These are phyloP conservation scores for Laticauda laticaudata DNA, from an alignment of 2,113 vertebrate species.

Conservation along the genomic window DNA sequence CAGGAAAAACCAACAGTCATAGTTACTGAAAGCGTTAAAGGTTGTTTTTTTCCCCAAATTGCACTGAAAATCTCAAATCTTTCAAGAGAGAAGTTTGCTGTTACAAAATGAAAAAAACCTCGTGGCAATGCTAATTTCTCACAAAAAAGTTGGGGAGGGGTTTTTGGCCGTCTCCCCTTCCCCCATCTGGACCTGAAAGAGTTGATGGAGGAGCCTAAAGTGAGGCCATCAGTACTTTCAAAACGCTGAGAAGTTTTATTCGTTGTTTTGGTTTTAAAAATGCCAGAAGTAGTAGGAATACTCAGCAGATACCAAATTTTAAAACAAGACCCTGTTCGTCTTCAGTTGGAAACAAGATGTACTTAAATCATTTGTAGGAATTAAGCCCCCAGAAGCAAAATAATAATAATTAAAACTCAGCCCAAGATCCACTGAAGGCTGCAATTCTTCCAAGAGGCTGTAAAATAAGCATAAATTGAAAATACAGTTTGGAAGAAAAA, in stretches of 20 bases:
- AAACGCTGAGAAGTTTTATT: background rate
- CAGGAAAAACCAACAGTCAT: background rate
- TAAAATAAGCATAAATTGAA: background rate
- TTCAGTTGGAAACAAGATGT: background rate
- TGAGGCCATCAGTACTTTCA: background rate
- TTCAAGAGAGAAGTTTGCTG: background rate
- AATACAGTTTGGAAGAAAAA: background rate
- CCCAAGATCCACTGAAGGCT: too few relatives aligned
- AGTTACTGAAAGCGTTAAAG: background rate
- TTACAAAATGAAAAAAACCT: background rate
- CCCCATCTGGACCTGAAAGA: background rate
- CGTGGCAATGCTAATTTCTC: background rate
- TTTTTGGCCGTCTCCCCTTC: background rate
- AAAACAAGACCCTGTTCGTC: too few relatives aligned
- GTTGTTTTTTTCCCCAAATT: background rate
- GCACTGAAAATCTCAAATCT: background rate
- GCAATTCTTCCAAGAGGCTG: background rate
- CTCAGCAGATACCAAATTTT: background rate
- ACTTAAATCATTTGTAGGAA: background rate
- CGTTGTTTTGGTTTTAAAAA: background rate
- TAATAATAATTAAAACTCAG: background rate
- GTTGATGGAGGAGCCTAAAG: background rate
- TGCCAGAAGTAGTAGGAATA: background rate
- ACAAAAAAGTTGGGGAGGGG: background rate
- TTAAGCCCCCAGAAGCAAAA: too few relatives aligned